phyloP scores from a whole-genome alignment of 1,140 invertebrate genomes.

The Myzus persicae region DNA sequence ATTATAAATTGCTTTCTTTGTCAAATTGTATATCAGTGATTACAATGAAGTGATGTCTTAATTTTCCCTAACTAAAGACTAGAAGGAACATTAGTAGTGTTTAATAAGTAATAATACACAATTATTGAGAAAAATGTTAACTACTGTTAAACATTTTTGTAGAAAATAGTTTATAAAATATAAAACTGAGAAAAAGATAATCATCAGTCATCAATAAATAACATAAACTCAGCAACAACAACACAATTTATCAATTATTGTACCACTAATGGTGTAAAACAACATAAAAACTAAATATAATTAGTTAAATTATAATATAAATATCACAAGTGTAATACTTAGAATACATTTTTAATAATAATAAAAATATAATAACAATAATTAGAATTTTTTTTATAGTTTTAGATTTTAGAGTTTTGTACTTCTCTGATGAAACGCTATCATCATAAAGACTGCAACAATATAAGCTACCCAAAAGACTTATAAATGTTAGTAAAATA shows the following conservation, averaged over 20 bases:
- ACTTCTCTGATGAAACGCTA: neutral
- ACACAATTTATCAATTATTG: neutral
- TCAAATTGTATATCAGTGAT: neutral
- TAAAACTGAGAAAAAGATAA: neutral
- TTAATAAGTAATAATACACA: neutral
- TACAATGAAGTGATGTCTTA: neutral
- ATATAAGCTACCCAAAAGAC: neutral
- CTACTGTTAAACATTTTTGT: neutral
- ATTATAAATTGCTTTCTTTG: neutral
- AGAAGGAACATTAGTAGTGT: slow-evolving; percentile 25
- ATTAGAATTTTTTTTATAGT: neutral
- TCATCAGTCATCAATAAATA: slow-evolving; percentile 10
- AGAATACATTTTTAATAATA: neutral
- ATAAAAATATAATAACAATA: neutral
- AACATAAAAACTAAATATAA: neutral
- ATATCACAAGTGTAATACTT: slow-evolving; percentile 39
- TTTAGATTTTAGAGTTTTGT: neutral
- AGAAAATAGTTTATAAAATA: neutral
- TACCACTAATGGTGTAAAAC: neutral
- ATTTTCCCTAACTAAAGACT: neutral
- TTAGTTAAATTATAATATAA: slow-evolving; percentile 8
- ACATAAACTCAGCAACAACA: neutral
- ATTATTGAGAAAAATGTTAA: neutral
- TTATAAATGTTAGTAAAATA: neutral
- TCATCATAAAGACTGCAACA: neutral